A percentile compares a stretch with the other conserved stretches of the same genome.
These are phyloP conservation scores for Catostylus mosaicus DNA, from an alignment of 30 jellyfish, hydroid and myxozoan genomes.

Conservation along the genomic window DNA sequence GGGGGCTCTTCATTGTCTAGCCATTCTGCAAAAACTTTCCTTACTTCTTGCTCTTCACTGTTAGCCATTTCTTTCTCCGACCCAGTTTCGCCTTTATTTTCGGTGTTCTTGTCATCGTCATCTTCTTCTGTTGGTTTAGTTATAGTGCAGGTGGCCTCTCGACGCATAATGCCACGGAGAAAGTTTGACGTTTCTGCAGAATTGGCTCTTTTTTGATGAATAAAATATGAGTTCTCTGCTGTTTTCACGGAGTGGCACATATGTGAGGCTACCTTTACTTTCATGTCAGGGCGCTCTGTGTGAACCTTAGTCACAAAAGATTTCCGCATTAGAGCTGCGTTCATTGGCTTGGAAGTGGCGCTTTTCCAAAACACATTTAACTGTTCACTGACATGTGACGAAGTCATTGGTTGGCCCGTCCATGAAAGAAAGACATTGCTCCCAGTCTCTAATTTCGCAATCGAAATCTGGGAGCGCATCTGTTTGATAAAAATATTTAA, in stretches of 20 bases:
- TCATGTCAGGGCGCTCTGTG: too few relatives aligned
- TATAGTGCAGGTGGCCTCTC: neutral
- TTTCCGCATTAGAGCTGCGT: too few relatives aligned
- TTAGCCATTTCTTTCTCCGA: too few relatives aligned
- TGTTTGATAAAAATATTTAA: neutral
- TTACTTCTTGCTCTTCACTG: too few relatives aligned
- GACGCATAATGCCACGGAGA: neutral
- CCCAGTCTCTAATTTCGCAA: too few relatives aligned
- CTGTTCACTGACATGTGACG: too few relatives aligned
- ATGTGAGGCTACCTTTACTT: too few relatives aligned
- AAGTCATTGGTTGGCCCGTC: neutral
- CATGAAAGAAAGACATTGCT: neutral
- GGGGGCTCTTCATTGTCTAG: neutral
- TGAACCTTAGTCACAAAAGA: too few relatives aligned
- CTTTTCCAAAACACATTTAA: too few relatives aligned
- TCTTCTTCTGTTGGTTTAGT: neutral
- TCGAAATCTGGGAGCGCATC: neutral
- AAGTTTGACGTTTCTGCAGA: conserved; percentile 12
- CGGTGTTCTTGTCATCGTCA: neutral
- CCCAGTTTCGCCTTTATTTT: too few relatives aligned
- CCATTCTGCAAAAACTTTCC: too few relatives aligned
- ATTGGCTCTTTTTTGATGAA: neutral
- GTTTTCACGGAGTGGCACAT: conserved; percentile 15
- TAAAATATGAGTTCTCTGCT: conserved; percentile 8
- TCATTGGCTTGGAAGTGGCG: too few relatives aligned